Conservation (phyloP, 1,140 invertebrate species). For the Vanessa tameamea region DNA sequence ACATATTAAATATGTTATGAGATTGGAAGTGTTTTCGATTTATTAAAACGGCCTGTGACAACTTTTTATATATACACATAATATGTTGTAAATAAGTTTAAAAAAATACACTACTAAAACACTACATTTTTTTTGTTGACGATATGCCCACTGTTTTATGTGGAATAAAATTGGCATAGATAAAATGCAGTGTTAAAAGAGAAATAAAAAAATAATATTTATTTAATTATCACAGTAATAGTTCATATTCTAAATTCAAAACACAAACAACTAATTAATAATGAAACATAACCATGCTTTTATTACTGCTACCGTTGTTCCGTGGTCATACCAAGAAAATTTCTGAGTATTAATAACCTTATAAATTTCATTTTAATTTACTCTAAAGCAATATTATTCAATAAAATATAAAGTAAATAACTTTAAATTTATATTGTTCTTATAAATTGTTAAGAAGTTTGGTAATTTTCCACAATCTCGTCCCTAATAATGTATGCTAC, state of each 20-base stretch:
- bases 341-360: conserved; percentile 32
- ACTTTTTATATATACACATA: too few relatives aligned
- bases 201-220: too few relatives aligned
- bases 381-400: conserved; percentile 19
- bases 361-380: conserved; percentile 42
- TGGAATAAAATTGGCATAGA: too few relatives aligned
- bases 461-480: too few relatives aligned
- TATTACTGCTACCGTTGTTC: conserved; percentile 36
- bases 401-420: conserved; percentile 18
- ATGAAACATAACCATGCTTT: conserved; percentile 21
- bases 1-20: conserved; percentile 23
- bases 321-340: conserved; percentile 24
- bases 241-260: background rate
- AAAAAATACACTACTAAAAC: too few relatives aligned
- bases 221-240: too few relatives aligned
- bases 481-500: too few relatives aligned
- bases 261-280: conserved; percentile 2
- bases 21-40: background rate
- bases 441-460: too few relatives aligned
- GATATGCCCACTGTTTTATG: too few relatives aligned
- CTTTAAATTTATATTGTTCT: background rate
- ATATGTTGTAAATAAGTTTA: too few relatives aligned
- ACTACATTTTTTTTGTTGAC: too few relatives aligned
- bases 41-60: conserved; percentile 9
- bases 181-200: too few relatives aligned